Conservation (phyloP, 2,797 vertebrate species). For the Nothura maculosa region DNA sequence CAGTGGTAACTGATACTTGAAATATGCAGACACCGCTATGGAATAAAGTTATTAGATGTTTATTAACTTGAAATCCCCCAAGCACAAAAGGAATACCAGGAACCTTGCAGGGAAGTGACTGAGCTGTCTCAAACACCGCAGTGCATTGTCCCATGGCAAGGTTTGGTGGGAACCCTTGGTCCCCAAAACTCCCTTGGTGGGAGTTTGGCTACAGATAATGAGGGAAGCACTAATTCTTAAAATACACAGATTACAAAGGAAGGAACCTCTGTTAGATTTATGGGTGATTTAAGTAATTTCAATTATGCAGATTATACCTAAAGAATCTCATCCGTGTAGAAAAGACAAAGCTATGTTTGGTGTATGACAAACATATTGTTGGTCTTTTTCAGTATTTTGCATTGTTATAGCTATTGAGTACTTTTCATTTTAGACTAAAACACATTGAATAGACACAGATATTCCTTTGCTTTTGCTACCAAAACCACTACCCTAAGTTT, state of each 20-base stretch:
- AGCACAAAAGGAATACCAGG: not conserved
- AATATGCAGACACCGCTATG: not conserved
- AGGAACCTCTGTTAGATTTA: not conserved
- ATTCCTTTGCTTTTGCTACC: not conserved
- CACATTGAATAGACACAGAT: not conserved
- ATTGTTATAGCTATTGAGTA: not conserved
- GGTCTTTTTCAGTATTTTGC: not conserved
- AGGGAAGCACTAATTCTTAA: no score
- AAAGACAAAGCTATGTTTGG: not conserved
- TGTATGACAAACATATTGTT: not conserved
- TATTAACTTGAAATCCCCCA: not conserved
- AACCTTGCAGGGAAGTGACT: not conserved
- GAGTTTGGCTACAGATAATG: not conserved
- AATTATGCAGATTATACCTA: not conserved
- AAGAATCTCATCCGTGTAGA: not conserved
- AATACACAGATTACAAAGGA: not conserved
- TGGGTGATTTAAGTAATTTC: not conserved
- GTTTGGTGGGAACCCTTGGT: no score
- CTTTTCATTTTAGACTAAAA: not conserved
- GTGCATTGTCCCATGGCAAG: no score
- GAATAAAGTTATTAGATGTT: not conserved
- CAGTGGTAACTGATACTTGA: not conserved
- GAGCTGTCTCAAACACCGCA: not conserved
- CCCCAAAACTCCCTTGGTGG: no score
- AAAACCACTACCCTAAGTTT: not conserved